A percentile compares a stretch with the other conserved stretches of the same genome.
Evolutionary conservation across 1,140 invertebrate genomes (phyloP).

Genomic region (Temnothorax longispinosus): DNA sequence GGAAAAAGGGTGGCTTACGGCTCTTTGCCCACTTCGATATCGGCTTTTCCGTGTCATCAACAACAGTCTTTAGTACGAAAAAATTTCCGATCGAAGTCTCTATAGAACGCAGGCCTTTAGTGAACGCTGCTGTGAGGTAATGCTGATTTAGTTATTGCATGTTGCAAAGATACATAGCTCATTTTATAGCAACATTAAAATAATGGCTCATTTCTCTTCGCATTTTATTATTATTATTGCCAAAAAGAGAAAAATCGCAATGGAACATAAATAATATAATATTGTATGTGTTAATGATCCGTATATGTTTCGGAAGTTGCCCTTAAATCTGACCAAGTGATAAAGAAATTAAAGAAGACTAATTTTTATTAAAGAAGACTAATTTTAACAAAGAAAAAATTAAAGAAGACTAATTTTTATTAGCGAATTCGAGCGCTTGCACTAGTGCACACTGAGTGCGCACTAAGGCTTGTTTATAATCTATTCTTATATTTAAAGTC

Average conservation of each 20-base stretch:
- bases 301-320: neutral
- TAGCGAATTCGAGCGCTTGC: too few species aligned
- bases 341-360: neutral
- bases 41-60: conserved; percentile 56
- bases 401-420: too few species aligned
- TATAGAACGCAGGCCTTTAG: conserved; percentile 20
- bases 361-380: too few species aligned
- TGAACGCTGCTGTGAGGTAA: neutral
- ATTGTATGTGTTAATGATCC: neutral
- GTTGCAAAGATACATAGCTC: neutral
- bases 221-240: neutral
- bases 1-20: conserved; percentile 45
- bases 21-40: conserved; percentile 53
- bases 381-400: too few species aligned
- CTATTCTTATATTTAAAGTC: too few species aligned
- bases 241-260: neutral
- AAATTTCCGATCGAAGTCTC: conserved; percentile 39
- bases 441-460: too few species aligned
- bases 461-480: too few species aligned
- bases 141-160: conserved; percentile 30
- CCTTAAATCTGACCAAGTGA: neutral
- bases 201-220: neutral
- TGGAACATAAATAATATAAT: neutral
- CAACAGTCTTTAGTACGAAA: conserved; percentile 57
- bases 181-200: conserved; percentile 4